phyloP scores from a whole-genome alignment of 1,140 invertebrate genomes.

The Pygmarrhopalites habei region DNA sequence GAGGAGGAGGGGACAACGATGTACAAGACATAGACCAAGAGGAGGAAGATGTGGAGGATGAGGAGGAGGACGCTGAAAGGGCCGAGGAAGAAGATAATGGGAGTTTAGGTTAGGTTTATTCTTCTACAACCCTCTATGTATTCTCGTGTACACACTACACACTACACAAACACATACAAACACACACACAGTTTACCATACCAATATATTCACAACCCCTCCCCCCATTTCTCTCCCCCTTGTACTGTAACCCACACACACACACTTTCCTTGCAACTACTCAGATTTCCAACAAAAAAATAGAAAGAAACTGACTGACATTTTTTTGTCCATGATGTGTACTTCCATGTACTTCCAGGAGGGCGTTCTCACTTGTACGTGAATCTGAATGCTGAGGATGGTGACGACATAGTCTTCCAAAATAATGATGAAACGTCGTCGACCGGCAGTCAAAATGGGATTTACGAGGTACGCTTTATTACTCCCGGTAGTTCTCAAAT shows the following conservation, averaged over 20 bases:
- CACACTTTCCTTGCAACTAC: too few relatives aligned
- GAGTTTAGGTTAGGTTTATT: too few relatives aligned
- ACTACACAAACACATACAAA: too few relatives aligned
- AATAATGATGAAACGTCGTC: conserved; percentile 9
- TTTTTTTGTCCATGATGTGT: too few relatives aligned
- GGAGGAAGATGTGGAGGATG: background rate
- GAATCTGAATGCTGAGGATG: background rate
- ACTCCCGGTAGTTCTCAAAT: conserved; percentile 9
- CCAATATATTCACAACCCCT: too few relatives aligned
- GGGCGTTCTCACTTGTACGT: conserved; percentile 3
- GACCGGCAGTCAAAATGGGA: background rate
- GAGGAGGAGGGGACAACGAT: background rate
- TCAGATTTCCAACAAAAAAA: background rate
- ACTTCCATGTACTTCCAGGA: too few relatives aligned
- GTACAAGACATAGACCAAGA: background rate
- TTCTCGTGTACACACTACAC: too few relatives aligned
- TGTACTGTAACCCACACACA: too few relatives aligned
- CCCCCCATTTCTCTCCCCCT: too few relatives aligned
- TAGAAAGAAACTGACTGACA: background rate
- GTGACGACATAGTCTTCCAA: background rate
- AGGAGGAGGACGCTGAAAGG: background rate
- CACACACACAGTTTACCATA: too few relatives aligned
- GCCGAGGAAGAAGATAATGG: background rate
- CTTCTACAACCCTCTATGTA: too few relatives aligned
- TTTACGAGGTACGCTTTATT: conserved; percentile 8